Evolutionary conservation across 2,888 invertebrate species (phyloP), one percentile per base, ranked within the genome.

Genomic region (Trissolcus japonicus): DNA sequence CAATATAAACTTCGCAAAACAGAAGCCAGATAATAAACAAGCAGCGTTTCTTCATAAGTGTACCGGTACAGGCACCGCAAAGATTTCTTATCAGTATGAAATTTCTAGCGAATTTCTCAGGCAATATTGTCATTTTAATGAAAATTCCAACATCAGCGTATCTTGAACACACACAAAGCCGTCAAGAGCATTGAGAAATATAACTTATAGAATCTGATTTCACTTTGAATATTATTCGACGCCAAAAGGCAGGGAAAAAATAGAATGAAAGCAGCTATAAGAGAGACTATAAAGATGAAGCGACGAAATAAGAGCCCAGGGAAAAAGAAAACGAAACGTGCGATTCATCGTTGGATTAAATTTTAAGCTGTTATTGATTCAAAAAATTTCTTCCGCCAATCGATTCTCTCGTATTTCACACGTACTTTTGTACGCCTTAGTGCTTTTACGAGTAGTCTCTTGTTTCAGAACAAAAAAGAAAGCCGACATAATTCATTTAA

Each of bases 51-150:
- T 41, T 66, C 41, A 66, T 55, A 66, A 66, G 55, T 63, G 21
- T 51, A 66, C 60, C 40, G 60, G 63, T 60, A 73, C 60, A 55
- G 55, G 53, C 55, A 55, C 59, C 59, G 25, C 72, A 40, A 65
- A 53, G 55, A 63, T 72, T 63, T 65, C 57, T 65, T 72, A 59
- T 72, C 59, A 54, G 59, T 59, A 65, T 59, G 55, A 65, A 72
- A 65, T 65, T 65, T 65, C 72, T 65, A 1, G 35, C 57, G 59
- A 53, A 63, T 65, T 59, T 53, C 63, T 40, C 17, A 54, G 35
- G 35, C 41, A 54, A 59, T 72, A 72, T 72, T 65, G 63, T 72
- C 72, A 48, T 65, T 72, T 65, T 72, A 63, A 72, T 72, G 72
- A 72, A 72, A 72, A 71, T 71, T 71, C 71, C 62, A 35, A 43